Base-by-base conservation (phyloP, 2,797 vertebrate genomes). In the Lycodopsis pacificus region DNA sequence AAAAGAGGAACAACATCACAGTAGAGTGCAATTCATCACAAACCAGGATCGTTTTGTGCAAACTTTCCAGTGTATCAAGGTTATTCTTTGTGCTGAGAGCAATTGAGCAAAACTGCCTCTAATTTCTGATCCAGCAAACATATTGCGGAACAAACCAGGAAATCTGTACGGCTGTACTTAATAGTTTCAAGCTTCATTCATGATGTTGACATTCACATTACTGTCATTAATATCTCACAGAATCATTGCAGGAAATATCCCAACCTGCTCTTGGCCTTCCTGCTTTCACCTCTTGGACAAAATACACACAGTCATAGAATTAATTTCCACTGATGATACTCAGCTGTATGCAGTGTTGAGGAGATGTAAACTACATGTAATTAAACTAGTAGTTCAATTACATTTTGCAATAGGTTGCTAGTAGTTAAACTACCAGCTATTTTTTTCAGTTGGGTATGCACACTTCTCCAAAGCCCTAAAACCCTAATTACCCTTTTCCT, bases 391-490 rank as follows among this genome's bases (percentile, higher is more conserved):
- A 40, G 38, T 11, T 12, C 9, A 40, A 40, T 11, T 40, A 40
- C 38, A 40, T 40, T 40, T 40, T 40, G 38, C 38, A 40, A 11
- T 40, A 40, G 38, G 9, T 40, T 40, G 38, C 10, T 40, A 11
- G 38, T 11, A 38, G 38, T 10, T 38, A 38, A 38, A 38, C 38
- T 11, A 38, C 36, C 36, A 10, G 36, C 36, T 10, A 10, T 27
- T 38, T 46, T 46, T 17, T 46, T 15, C 1, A 17, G 44, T 46
- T 46, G 4, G 5, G 56, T 57, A 36, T 56, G 44, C 5, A 17
- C 34, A 54, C 14, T 73, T 62, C 58, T 56, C 25, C n/a, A 14
- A 69, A 65, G 25, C 6, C 22, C 46, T 20, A 53, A 64, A 65
- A 57, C 14, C 3, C 1, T 14, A 22, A 59, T 40, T 46, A 54